Conservation (phyloP, 2,888 invertebrate genomes). For the Trachelus troglodyta region DNA sequence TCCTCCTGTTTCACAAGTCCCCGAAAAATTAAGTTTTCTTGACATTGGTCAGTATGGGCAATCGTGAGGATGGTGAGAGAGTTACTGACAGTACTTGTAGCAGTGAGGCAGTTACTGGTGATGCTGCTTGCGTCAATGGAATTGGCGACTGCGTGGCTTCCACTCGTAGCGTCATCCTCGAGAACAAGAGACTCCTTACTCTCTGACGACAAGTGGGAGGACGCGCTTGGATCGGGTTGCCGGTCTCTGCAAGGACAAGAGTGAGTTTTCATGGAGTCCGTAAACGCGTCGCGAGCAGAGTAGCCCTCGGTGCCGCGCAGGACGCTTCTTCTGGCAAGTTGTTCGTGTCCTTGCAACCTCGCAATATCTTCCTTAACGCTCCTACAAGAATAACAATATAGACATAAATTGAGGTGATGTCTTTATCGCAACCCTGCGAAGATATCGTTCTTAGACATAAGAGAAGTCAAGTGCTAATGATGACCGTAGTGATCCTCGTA, state of each 20-base stretch:
- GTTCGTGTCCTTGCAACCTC: not conserved
- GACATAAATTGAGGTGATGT: no score
- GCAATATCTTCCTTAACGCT: not conserved
- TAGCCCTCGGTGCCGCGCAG: not conserved
- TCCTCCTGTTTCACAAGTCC: not conserved
- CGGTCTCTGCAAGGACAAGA: conserved; percentile 27
- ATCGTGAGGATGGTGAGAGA: no score
- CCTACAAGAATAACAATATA: conserved; percentile 11
- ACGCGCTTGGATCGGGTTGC: not conserved
- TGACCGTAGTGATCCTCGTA: no score
- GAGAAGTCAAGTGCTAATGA: no score
- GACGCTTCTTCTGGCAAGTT: not conserved
- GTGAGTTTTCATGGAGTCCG: conserved; percentile 17
- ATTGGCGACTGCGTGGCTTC: not conserved
- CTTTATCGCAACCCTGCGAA: no score
- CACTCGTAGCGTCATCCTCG: not conserved
- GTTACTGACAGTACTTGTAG: no score
- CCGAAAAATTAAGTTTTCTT: no score
- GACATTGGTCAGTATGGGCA: no score
- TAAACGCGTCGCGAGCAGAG: not conserved
- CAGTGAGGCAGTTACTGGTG: no score
- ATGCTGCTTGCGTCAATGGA: not conserved
- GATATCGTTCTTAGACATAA: no score
- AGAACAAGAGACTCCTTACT: not conserved
- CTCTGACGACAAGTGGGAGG: not conserved